These are phyloP conservation scores for Tipula confusa DNA, from an alignment of 2,888 invertebrate species.

Conservation along the genomic window DNA sequence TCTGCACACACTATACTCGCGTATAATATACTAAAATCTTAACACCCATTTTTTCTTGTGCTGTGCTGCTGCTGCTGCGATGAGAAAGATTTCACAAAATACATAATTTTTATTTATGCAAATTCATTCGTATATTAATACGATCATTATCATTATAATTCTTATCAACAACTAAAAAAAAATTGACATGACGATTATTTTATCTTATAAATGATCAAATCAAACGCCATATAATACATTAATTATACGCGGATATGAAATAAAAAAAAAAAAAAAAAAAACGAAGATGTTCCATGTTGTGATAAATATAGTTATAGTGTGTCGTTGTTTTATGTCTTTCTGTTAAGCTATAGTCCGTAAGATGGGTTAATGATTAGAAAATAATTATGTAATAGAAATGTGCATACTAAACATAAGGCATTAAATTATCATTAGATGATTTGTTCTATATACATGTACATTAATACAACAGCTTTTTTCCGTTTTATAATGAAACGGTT, in stretches of 20 bases:
- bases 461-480: too few relatives aligned
- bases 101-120: neutral
- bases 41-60: neutral
- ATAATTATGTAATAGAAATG: neutral
- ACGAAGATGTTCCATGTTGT: neutral
- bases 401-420: neutral
- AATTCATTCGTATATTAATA: conserved; percentile 25
- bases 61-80: neutral
- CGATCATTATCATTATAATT: neutral
- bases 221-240: neutral
- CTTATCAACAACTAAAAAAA: neutral
- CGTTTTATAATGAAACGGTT: too few relatives aligned
- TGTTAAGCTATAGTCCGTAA: neutral
- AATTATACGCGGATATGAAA: neutral
- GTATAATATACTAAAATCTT: neutral
- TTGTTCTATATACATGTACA: neutral
- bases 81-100: neutral
- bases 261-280: too few relatives aligned
- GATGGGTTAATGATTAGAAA: neutral
- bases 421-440: neutral
- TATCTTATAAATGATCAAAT: conserved; percentile 3
- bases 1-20: neutral
- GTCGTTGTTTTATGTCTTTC: neutral
- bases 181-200: neutral
- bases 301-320: neutral